Conservation (phyloP, 2,113 vertebrate genomes). For the Caretta caretta region DNA sequence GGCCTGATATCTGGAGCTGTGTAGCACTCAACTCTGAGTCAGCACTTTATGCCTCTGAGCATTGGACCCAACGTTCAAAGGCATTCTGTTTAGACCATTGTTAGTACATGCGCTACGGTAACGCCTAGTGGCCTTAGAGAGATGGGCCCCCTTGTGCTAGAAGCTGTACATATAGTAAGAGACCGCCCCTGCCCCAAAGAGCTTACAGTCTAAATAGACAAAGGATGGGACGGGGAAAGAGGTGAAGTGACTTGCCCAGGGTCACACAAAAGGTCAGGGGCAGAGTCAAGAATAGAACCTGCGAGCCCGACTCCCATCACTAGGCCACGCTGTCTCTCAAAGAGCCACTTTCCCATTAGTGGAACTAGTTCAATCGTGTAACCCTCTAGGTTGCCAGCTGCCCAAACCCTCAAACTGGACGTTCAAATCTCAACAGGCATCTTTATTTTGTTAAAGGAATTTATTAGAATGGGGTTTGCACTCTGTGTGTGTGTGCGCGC, state of each 20-base stretch:
- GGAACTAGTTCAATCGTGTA: neutral
- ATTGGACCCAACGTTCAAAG: neutral
- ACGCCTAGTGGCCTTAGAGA: neutral
- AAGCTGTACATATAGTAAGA: neutral
- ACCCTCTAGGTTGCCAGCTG: neutral
- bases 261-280: neutral
- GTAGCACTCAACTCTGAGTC: neutral
- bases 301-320: neutral
- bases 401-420: neutral
- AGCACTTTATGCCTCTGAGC: fast-evolving
- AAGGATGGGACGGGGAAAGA: neutral
- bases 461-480: neutral
- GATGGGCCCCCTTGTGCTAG: neutral
- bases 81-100: neutral
- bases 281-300: neutral
- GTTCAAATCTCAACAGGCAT: neutral
- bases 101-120: neutral
- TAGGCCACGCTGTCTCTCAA: neutral
- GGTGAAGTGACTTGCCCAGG: neutral
- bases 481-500: neutral
- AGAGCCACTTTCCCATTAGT: neutral
- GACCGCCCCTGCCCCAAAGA: neutral
- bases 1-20: neutral
- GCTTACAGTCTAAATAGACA: neutral
- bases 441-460: neutral